Conservation (phyloP, 2,888 invertebrate species). For the Cryptocephalus moraei region DNA sequence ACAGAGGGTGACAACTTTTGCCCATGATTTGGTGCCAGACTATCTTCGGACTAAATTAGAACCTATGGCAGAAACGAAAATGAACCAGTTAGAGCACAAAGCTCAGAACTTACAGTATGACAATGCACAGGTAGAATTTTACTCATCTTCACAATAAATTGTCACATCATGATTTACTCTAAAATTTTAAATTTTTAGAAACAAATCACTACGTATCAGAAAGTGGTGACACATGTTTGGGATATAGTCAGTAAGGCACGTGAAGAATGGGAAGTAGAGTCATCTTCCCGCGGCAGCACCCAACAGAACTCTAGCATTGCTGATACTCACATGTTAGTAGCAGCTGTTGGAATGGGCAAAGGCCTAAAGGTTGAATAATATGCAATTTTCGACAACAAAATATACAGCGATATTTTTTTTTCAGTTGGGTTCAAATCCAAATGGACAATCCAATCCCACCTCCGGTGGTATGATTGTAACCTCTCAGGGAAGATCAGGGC, state of each 20-base stretch:
- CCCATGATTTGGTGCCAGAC: slow-evolving; percentile 92
- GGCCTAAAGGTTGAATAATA: slow-evolving; percentile 49
- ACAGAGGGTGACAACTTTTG: slow-evolving; percentile 80
- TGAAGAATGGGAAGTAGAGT: slow-evolving; percentile 93
- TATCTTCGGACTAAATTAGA: slow-evolving; percentile 90
- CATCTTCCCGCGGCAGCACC: slow-evolving; percentile 57
- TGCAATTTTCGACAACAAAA: not conserved
- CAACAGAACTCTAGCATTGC: slow-evolving; percentile 73
- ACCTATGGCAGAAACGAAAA: slow-evolving; percentile 84
- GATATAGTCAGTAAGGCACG: slow-evolving; percentile 83
- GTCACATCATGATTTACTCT: too few species aligned
- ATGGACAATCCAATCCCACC: slow-evolving; percentile 34
- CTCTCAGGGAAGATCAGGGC: slow-evolving; percentile 41
- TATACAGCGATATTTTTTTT: slow-evolving; percentile 3
- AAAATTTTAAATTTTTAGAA: slow-evolving; percentile 52
- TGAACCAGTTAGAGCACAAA: slow-evolving; percentile 74
- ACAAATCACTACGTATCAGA: slow-evolving; percentile 87
- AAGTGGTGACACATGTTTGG: slow-evolving; percentile 84
- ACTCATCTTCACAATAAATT: not conserved
- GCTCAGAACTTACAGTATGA: slow-evolving; percentile 64
- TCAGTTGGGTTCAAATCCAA: slow-evolving; percentile 32
- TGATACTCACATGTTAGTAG: slow-evolving; percentile 81
- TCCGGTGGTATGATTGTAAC: slow-evolving; percentile 42
- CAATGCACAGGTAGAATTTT: slow-evolving; percentile 55
- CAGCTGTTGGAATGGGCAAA: slow-evolving; percentile 85